Percentiles rank a stretch among this genome's conserved stretches.
Evolutionary conservation across 2,113 vertebrate genomes (phyloP).

Genomic region (Microcebus lehilahytsara): DNA sequence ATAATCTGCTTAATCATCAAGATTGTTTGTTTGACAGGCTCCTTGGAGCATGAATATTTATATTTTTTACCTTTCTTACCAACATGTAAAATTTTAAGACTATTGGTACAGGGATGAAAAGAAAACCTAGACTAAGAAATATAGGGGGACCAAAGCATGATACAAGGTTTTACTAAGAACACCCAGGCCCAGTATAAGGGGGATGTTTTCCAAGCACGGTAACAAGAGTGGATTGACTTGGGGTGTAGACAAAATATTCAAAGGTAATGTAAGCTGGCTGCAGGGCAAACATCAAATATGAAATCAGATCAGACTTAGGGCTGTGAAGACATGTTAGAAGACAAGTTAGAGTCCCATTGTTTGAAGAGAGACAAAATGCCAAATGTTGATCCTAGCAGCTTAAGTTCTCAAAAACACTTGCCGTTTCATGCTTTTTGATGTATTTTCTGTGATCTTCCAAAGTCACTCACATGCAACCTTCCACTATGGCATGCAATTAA

Average conservation of each 20-base stretch:
- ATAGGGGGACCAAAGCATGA: not conserved
- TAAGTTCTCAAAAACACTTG: not conserved
- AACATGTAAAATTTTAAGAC: not conserved
- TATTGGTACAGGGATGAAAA: not conserved
- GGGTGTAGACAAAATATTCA: not conserved
- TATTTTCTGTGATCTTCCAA: not conserved
- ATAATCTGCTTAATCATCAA: not conserved
- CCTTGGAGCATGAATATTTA: not conserved
- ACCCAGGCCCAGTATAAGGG: not conserved
- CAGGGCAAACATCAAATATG: not conserved
- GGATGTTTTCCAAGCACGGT: not conserved
- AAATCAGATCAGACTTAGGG: not conserved
- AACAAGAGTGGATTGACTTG: not conserved
- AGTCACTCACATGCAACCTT: not conserved
- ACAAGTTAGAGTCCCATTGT: not conserved
- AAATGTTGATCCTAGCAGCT: not conserved
- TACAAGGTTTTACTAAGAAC: not conserved
- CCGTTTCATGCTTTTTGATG: not conserved
- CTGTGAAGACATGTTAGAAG: not conserved
- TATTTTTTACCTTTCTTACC: not conserved
- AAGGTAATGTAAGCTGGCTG: not conserved
- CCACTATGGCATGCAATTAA: not conserved
- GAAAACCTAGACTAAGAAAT: not conserved
- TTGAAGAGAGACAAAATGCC: not conserved
- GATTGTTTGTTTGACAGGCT: not conserved